Percentiles rank a stretch among this genome's conserved stretches.
Evolutionary conservation across 2,113 vertebrate genomes (phyloP).

Genomic region (Rhinolophus ferrumequinum): DNA sequence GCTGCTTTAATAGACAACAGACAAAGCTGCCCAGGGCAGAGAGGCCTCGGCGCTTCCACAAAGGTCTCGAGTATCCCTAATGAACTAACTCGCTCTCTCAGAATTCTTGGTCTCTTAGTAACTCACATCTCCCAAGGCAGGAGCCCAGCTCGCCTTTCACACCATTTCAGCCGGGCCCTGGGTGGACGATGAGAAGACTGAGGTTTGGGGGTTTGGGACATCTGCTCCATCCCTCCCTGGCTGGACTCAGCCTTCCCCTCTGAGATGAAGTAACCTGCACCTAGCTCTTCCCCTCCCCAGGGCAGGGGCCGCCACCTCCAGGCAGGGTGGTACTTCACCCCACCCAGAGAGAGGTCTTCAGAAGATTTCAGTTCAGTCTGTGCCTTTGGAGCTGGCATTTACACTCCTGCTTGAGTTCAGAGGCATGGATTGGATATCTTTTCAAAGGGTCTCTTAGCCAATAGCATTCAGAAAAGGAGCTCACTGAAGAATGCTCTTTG

Average conservation of each 20-base stretch:
- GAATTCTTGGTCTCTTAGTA: constrained; percentile 75
- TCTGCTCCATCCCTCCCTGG: not conserved
- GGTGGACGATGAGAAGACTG: constrained; percentile 6
- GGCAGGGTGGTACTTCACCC: not conserved
- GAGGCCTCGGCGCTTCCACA: constrained; percentile 50
- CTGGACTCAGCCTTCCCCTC: not conserved
- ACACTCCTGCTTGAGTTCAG: not conserved
- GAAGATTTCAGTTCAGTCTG: not conserved
- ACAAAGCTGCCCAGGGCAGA: constrained; percentile 60
- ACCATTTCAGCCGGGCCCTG: not conserved
- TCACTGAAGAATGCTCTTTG: not conserved
- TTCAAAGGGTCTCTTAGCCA: not conserved
- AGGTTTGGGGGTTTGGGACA: not conserved
- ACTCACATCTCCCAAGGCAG: constrained; percentile 61
- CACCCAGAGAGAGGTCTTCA: not conserved
- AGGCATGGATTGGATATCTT: not conserved
- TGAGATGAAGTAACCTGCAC: not conserved
- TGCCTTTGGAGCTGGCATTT: not conserved
- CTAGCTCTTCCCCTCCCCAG: not conserved
- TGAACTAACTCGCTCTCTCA: constrained; percentile 60
- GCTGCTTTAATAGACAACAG: constrained; percentile 56
- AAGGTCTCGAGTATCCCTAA: constrained; percentile 62
- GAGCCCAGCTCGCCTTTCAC: constrained; percentile 60
- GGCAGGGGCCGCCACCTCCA: not conserved
- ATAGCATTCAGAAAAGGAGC: not conserved